Evolutionary conservation across 2,888 invertebrate species (phyloP).

Genomic region (Xestia rhomboidea): DNA sequence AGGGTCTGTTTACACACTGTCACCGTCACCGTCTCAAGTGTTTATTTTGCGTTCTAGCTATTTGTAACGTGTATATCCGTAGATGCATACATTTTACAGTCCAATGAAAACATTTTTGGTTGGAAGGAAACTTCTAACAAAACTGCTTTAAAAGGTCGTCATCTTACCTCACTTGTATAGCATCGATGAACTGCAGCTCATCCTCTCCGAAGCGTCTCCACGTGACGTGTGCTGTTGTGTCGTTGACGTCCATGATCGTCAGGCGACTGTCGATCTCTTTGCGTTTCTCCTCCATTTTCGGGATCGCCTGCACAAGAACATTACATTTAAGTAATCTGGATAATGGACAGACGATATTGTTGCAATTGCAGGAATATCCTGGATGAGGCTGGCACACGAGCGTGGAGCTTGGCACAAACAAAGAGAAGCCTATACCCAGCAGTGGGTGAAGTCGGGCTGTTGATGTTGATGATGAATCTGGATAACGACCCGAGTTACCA

Average conservation of each 20-base stretch:
- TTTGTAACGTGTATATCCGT: background rate
- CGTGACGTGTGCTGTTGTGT: slow-evolving; percentile 94
- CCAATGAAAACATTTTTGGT: background rate
- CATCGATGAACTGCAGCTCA: slow-evolving; percentile 96
- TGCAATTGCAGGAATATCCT: no score
- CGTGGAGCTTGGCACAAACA: no score
- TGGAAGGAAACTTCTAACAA: background rate
- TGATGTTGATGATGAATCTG: no score
- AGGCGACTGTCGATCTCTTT: slow-evolving; percentile 93
- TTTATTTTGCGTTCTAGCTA: no score
- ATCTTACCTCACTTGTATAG: slow-evolving; percentile 93
- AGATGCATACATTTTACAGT: background rate
- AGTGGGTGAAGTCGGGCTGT: no score
- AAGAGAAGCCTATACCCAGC: no score
- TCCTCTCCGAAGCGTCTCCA: slow-evolving; percentile 96
- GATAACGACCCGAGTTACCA: background rate
- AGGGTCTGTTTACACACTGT: no score
- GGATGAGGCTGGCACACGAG: no score
- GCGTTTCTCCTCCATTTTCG: slow-evolving; percentile 83
- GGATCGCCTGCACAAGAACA: slow-evolving; percentile 14
- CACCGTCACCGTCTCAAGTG: no score
- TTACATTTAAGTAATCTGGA: background rate
- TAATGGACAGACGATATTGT: background rate
- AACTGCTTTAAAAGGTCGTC: background rate
- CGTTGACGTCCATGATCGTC: slow-evolving; percentile 93